phyloP scores from a whole-genome alignment of 2,888 invertebrate species.

The Cistogaster globosa region DNA sequence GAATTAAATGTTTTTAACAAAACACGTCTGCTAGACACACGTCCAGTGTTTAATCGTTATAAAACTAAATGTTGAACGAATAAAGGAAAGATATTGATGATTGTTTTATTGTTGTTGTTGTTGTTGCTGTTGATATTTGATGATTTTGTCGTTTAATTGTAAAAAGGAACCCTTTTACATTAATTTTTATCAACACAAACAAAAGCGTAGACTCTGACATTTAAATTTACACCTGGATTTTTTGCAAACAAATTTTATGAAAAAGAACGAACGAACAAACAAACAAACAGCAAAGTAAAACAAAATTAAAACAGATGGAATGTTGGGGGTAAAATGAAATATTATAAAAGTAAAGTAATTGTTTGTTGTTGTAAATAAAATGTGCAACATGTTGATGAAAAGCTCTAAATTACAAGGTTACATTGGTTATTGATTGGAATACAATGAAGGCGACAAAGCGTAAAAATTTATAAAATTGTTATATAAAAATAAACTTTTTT shows the following conservation, averaged over 20 bases:
- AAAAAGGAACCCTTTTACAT: slow-evolving; percentile 47
- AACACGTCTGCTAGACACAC: slow-evolving; percentile 67
- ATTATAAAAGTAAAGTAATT: slow-evolving; percentile 18
- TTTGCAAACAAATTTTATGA: slow-evolving; percentile 57
- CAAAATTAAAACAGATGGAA: slow-evolving; percentile 58
- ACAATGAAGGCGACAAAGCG: slow-evolving; percentile 3
- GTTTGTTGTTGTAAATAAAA: slow-evolving; percentile 26
- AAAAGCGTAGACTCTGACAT: slow-evolving; percentile 54
- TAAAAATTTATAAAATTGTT: background rate
- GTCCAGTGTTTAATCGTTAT: slow-evolving; percentile 57
- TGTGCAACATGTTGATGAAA: slow-evolving; percentile 33
- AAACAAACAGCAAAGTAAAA: background rate
- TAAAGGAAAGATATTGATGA: slow-evolving; percentile 33
- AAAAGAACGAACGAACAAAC: slow-evolving; percentile 40
- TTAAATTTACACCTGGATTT: slow-evolving; percentile 80
- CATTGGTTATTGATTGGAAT: background rate
- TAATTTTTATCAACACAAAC: slow-evolving; percentile 22
- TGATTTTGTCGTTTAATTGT: slow-evolving; percentile 60
- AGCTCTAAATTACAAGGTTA: slow-evolving; percentile 32
- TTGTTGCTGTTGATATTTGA: slow-evolving; percentile 37
- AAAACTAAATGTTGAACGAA: slow-evolving; percentile 1
- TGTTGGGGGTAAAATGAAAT: slow-evolving; percentile 46
- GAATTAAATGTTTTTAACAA: slow-evolving; percentile 53
- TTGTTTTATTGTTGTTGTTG: slow-evolving; percentile 10
- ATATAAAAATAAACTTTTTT: background rate